Evolutionary conservation across 2,797 vertebrate species (phyloP).

Genomic region (Aldrovandia affinis): DNA sequence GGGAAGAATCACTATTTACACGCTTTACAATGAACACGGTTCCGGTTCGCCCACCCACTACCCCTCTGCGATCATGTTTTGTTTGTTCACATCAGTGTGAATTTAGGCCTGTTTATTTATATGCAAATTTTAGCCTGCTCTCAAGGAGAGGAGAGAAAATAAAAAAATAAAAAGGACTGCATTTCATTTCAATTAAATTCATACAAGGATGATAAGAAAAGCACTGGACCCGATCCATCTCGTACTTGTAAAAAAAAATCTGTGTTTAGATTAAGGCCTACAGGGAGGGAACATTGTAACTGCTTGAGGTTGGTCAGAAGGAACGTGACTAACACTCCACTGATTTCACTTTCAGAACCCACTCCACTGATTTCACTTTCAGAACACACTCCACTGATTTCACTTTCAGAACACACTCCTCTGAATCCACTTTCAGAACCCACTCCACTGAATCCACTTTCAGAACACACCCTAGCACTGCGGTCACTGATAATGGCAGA

Average conservation of each 20-base stretch:
- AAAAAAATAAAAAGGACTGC: constrained; percentile 31
- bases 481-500: background rate
- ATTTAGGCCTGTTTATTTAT: constrained; percentile 37
- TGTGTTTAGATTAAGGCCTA: background rate
- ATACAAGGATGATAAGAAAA: constrained; percentile 19
- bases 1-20: constrained; percentile 35
- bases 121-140: constrained; percentile 27
- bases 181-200: constrained; percentile 37
- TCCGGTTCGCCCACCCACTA: constrained; percentile 28
- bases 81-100: background rate
- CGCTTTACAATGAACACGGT: constrained; percentile 16
- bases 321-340: too few relatives aligned
- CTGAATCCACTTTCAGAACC: too few relatives aligned
- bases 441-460: too few relatives aligned
- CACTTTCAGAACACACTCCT: too few relatives aligned
- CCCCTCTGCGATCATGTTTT: constrained; percentile 17
- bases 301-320: too few relatives aligned
- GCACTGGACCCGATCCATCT: constrained; percentile 16
- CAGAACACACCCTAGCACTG: background rate
- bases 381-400: too few relatives aligned
- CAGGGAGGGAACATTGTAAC: background rate
- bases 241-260: constrained; percentile 12
- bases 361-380: too few relatives aligned
- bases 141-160: constrained; percentile 31
- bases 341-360: too few relatives aligned